phyloP scores from a whole-genome alignment of 2,113 vertebrate species.

The Rallus limicola region DNA sequence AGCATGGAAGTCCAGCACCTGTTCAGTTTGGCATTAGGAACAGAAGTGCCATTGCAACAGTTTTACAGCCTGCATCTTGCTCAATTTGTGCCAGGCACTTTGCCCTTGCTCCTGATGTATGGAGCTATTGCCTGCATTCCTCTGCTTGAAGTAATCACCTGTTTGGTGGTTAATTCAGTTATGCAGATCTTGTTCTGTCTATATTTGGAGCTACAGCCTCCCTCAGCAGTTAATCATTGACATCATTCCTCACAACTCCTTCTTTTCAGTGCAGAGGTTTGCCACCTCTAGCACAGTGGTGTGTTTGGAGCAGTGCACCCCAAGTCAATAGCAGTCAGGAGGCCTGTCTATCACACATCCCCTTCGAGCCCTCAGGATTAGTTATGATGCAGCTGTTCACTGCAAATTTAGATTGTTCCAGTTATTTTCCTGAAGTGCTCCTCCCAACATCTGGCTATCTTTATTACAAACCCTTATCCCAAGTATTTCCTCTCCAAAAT shows the following conservation, averaged over 20 bases:
- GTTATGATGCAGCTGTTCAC: background rate
- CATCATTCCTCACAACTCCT: background rate
- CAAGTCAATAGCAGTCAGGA: no score
- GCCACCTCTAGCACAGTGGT: rapidly evolving
- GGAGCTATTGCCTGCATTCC: background rate
- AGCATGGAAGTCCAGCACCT: background rate
- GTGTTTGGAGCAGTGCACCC: background rate
- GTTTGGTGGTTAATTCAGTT: background rate
- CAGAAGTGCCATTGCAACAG: background rate
- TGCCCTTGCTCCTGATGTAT: background rate
- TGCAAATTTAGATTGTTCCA: background rate
- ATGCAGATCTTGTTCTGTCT: background rate
- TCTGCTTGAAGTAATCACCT: background rate
- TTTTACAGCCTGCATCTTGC: background rate
- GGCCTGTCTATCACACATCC: background rate
- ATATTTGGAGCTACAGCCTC: background rate
- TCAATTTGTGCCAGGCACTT: background rate
- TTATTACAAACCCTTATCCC: background rate
- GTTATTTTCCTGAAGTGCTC: background rate
- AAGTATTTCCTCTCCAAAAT: background rate
- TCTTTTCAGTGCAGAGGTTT: background rate
- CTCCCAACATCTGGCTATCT: background rate
- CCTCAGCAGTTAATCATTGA: background rate
- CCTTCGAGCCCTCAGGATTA: rapidly evolving
- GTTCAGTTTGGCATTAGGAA: background rate